These are phyloP conservation scores for Aythya fuligula DNA, from an alignment of 2,797 vertebrate genomes.

Conservation along the genomic window DNA sequence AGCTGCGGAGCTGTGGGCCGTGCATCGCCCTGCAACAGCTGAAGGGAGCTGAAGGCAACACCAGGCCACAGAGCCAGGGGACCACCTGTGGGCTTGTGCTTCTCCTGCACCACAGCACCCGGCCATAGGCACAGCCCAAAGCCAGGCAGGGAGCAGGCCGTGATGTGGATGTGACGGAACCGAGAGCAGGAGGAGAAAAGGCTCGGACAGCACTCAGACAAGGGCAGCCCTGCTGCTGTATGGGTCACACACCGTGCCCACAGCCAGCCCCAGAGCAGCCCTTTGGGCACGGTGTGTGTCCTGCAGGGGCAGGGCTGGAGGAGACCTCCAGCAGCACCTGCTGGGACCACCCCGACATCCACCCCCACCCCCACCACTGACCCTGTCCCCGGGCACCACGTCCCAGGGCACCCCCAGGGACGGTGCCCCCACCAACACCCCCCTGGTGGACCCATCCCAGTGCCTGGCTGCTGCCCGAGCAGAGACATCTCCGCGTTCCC, in stretches of 20 bases:
- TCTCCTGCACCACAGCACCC: not conserved
- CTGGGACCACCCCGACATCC: too few species aligned
- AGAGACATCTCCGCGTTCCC: accelerated
- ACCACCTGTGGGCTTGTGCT: not conserved
- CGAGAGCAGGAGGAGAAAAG: not conserved
- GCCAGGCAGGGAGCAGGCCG: not conserved
- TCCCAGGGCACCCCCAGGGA: too few species aligned
- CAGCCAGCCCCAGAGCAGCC: not conserved
- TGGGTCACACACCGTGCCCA: not conserved
- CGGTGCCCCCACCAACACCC: too few species aligned
- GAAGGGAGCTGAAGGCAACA: not conserved
- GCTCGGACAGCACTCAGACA: not conserved
- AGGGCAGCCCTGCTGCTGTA: accelerated
- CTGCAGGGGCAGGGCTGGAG: too few species aligned
- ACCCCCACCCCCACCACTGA: too few species aligned
- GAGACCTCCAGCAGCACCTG: too few species aligned
- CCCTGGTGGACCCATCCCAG: too few species aligned
- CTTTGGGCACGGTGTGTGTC: accelerated
- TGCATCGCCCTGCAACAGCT: not conserved
- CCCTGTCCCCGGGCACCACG: too few species aligned
- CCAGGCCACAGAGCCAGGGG: not conserved
- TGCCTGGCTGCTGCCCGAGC: too few species aligned
- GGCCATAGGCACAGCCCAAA: not conserved
- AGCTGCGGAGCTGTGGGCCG: not conserved
- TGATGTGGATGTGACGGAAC: not conserved